A percentile compares a stretch with the other conserved stretches of the same genome.
These are phyloP conservation scores for Dolichopus griseipennis DNA, from an alignment of 2,888 invertebrate genomes.

Conservation along the genomic window DNA sequence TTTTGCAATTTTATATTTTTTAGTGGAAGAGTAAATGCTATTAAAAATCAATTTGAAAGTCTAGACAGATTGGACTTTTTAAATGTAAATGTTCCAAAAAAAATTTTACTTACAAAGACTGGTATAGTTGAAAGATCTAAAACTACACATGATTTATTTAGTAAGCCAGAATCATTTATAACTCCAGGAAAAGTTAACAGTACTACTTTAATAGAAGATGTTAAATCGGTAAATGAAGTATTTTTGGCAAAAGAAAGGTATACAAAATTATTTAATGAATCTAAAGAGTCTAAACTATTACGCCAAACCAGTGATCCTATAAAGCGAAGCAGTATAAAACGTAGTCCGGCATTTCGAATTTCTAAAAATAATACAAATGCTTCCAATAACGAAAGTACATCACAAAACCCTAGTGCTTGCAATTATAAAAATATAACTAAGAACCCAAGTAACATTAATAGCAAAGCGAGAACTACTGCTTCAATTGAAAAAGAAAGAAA, in stretches of 20 bases:
- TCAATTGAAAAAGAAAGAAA: too few relatives aligned
- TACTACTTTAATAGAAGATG: neutral
- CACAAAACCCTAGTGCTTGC: neutral
- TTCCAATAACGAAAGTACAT: slow-evolving; percentile 15
- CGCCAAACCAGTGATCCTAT: slow-evolving; percentile 40
- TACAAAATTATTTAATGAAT: slow-evolving; percentile 15
- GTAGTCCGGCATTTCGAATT: slow-evolving; percentile 49
- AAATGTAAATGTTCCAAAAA: slow-evolving; percentile 17
- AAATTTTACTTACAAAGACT: slow-evolving; percentile 5
- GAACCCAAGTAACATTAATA: too few relatives aligned
- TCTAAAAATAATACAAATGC: slow-evolving; percentile 15
- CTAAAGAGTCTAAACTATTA: slow-evolving; percentile 15
- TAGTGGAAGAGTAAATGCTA: slow-evolving; percentile 50
- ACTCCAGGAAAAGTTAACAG: slow-evolving; percentile 14
- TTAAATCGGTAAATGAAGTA: neutral
- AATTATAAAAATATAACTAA: too few relatives aligned
- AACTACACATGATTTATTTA: slow-evolving; percentile 25
- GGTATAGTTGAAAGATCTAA: slow-evolving; percentile 25
- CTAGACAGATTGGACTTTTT: slow-evolving; percentile 33
- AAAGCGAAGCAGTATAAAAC: slow-evolving; percentile 45
- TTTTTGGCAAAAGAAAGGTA: neutral
- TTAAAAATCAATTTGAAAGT: slow-evolving; percentile 56
- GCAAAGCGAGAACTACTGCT: slow-evolving; percentile 21
- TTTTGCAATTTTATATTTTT: too few relatives aligned
- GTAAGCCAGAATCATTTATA: slow-evolving; percentile 19